Base-by-base conservation (phyloP, 1,140 invertebrate genomes). In the Sminthurides bifidus region DNA sequence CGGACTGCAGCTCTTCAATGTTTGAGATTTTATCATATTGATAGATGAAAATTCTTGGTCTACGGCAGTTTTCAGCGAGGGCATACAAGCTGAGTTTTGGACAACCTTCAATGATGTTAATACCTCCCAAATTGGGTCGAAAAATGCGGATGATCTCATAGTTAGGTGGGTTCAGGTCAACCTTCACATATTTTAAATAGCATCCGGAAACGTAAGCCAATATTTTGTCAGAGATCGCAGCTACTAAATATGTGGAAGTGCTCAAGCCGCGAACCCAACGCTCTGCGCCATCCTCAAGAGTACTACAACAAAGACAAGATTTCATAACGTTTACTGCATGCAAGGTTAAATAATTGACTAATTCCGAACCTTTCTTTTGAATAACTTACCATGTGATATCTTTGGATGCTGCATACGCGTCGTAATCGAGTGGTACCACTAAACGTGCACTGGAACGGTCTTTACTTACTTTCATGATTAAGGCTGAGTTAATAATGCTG, bases 171-270 rank as follows among this genome's bases (percentile, higher is more conserved):
- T 6, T 21, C 17, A 35, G 29, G 1, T 35, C 40, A 0, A 56
- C 5, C 30, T 54, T 37, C 3, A 57, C 43, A n/a, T 57, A 60
- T n/a, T 52, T 52, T n/a, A 63, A 38, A 45, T 57, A 52, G 35
- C 61, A 60, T 31, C 54, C 61, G 19, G 31, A 52, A 5, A 63
- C 55, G 24, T 57, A 61, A 2, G 48, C 45, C 6, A 61, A 29
- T n/a, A 52, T 33, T 10, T 61, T 35, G 2, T 2, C 21, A 17
- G 41, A 14, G 8, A 61, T 19, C 10, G 49, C 10, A 15, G 59
- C 30, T 1, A 61, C 23, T 14, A 54, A 33, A 35, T 46, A 46
- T 1, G 37, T 23, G 1, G 43, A 33, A 19, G 49, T 50, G 21
- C 50, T 44, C 24, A 61, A 29, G 6, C 59, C 59, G 15, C 50